A percentile compares a stretch with the other conserved stretches of the same genome.
These are phyloP conservation scores for Lagopus muta DNA, from an alignment of 2,113 vertebrate species.

Conservation along the genomic window DNA sequence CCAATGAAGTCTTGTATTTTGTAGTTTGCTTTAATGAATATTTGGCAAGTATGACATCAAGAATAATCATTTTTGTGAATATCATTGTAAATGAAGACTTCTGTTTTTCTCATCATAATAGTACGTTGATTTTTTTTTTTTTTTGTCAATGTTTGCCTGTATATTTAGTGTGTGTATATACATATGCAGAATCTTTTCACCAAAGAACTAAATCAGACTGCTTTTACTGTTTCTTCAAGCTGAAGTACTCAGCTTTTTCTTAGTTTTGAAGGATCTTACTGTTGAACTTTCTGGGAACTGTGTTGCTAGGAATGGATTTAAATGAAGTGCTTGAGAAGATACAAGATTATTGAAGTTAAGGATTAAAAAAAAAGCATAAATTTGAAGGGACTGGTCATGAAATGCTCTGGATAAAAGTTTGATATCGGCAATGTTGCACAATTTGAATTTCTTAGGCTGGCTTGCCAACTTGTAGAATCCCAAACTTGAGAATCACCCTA, in stretches of 20 bases:
- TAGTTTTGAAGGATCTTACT: not conserved
- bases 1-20: not conserved
- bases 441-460: not conserved
- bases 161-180: not conserved
- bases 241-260: not conserved
- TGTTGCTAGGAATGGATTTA: not conserved
- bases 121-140: too few relatives aligned
- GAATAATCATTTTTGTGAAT: not conserved
- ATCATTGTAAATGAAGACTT: not conserved
- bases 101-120: not conserved
- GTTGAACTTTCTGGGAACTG: not conserved
- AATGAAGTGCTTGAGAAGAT: not conserved
- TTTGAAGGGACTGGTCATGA: not conserved
- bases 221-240: not conserved
- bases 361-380: not conserved
- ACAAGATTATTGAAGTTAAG: not conserved
- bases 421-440: not conserved
- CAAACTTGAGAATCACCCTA: accelerated
- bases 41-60: not conserved
- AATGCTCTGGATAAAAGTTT: not conserved
- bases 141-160: not conserved
- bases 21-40: not conserved
- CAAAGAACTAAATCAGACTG: not conserved
- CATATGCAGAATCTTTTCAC: not conserved
- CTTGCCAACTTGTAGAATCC: not conserved